phyloP scores from a whole-genome alignment of 2,113 vertebrate species.

The Onychostoma macrolepis region DNA sequence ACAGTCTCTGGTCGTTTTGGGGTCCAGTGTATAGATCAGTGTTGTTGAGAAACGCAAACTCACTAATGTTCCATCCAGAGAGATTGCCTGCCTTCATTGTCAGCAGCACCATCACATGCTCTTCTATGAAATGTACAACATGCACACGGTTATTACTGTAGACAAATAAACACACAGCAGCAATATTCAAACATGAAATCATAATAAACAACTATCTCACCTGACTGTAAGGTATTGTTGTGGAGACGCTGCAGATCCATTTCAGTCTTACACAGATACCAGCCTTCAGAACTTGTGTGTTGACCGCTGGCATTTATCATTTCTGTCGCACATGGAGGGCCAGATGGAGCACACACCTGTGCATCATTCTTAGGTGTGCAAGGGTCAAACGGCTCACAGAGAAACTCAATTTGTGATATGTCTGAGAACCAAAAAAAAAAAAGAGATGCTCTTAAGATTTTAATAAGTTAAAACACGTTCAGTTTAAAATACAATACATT shows the following conservation, averaged over 20 bases:
- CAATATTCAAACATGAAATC: not conserved
- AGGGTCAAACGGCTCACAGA: slow-evolving; percentile 60
- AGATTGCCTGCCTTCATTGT: slow-evolving; percentile 9
- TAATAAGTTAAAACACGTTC: not conserved
- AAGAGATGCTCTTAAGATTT: not conserved
- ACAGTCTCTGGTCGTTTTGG: not conserved
- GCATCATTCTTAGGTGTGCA: slow-evolving; percentile 21
- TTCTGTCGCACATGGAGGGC: not conserved
- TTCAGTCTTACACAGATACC: slow-evolving; percentile 46
- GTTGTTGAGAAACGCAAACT: slow-evolving; percentile 19
- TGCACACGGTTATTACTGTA: not conserved
- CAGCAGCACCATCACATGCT: slow-evolving; percentile 15
- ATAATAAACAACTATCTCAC: slow-evolving; percentile 18
- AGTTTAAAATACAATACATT: not conserved
- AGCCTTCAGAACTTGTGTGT: slow-evolving; percentile 8
- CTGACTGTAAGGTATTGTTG: slow-evolving; percentile 34
- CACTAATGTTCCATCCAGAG: slow-evolving; percentile 23
- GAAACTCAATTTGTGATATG: slow-evolving; percentile 61
- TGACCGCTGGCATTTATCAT: slow-evolving; percentile 11
- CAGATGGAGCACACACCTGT: not conserved
- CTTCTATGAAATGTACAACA: slow-evolving; percentile 12
- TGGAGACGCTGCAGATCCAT: slow-evolving; percentile 21
- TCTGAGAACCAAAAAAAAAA: slow-evolving; percentile 14
- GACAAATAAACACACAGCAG: not conserved
- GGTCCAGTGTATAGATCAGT: slow-evolving; percentile 35